Evolutionary conservation across 1,140 invertebrate species (phyloP).

Genomic region (Centruroides vittatus): DNA sequence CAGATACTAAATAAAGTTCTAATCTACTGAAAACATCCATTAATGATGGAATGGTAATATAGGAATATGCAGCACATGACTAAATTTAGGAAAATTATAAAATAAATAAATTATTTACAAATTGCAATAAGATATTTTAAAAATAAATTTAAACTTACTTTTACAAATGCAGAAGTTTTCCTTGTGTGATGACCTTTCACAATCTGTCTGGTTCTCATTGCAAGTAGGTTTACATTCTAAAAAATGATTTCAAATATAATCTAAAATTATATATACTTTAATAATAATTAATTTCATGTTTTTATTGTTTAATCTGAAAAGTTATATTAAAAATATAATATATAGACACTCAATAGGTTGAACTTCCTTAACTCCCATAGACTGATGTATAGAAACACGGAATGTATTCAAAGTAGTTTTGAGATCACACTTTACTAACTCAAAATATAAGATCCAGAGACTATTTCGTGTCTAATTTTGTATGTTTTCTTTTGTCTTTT

Average conservation of each 20-base stretch:
- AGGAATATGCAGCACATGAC: constrained; percentile 90
- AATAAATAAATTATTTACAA: background rate
- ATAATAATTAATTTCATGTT: too few species aligned
- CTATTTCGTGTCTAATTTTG: too few species aligned
- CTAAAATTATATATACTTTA: background rate
- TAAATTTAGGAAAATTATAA: constrained; percentile 17
- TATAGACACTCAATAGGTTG: too few species aligned
- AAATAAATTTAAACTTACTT: constrained; percentile 28
- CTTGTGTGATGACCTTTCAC: constrained; percentile 61
- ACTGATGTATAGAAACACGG: too few species aligned
- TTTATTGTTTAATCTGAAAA: too few species aligned
- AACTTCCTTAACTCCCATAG: too few species aligned
- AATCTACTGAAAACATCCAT: constrained; percentile 54
- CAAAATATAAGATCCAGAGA: too few species aligned
- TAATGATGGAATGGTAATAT: constrained; percentile 89
- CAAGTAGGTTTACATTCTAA: constrained; percentile 61
- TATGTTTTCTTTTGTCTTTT: too few species aligned
- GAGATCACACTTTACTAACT: too few species aligned
- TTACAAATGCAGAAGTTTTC: constrained; percentile 67
- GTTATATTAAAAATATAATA: too few species aligned
- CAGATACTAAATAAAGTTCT: constrained; percentile 70
- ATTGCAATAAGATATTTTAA: background rate
- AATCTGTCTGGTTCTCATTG: constrained; percentile 53
- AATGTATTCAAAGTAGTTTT: too few species aligned
- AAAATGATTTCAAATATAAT: constrained; percentile 14